Base-by-base conservation (phyloP, 2,797 vertebrate genomes). In the Apogon hyalosoma region DNA sequence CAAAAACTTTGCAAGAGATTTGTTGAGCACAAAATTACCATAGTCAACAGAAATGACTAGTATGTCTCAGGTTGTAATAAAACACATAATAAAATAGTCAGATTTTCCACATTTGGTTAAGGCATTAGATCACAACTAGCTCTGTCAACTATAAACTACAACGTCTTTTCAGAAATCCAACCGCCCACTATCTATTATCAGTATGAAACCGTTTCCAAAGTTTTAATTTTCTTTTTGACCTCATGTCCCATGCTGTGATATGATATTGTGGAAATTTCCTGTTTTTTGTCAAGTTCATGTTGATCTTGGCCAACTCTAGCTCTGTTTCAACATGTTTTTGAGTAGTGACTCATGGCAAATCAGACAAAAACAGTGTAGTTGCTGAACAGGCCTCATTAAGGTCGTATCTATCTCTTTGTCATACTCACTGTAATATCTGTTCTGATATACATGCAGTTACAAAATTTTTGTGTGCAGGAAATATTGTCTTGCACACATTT, bases 331-430 rank as follows among this genome's bases (percentile, higher is more conserved):
- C 24, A 56, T 21, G 10, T 21, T 57, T 21, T 39, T 59, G 52
- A 48, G 31, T 74, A 59, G 45, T 63, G 53, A 71, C 42, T 59
- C 38, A 11, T 51, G 55, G n/a, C 11, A 53, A 62, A 62, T 58
- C 57, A 31, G 52, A 42, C 11, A 43, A 57, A 53, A 58, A 36
- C 15, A 40, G 11, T 11, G 54, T 15, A 41, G 33, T 24, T 39
- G 16, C 19, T 21, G 6, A 52, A 57, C 19, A 2, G 62, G 13
- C 53, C 31, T 68, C 19, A 15, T 42, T 63, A 16, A 48, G 46
- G 18, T 70, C 39, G 14, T 18, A 42, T 57, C 57, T 57, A 14
- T 43, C 16, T 39, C 47, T 53, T 14, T 38, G 33, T 50, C 10
- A 0, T 2, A 15, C 4, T 31, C 12, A 51, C 18, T 43, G 12